Evolutionary conservation across 2,113 vertebrate genomes (phyloP), one percentile per base, ranked within the genome.

Genomic region (Neolamprologus kungweensis): DNA sequence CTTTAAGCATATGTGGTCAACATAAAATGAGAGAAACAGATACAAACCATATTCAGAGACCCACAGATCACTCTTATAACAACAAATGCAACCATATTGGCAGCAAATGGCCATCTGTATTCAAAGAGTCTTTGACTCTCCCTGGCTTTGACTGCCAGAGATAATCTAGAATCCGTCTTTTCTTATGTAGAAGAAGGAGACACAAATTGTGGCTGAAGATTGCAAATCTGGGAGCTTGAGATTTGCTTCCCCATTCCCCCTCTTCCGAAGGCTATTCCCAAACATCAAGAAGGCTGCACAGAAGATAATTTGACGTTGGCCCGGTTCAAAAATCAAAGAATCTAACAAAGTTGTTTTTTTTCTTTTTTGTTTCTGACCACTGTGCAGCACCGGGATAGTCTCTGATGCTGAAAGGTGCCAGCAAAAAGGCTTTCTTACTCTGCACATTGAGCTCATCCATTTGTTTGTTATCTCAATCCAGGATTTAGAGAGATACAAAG

Each of bases 401-500:
- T 82, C 40, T 35, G 83, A 88, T 75, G 55, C 28, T 50, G 54
- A 75, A 78, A 83, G 87, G 88, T 93, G 94, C 94, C 94, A 95
- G 91, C 86, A 82, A 93, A 96, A 94, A 95, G 87, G 93, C 91
- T 94, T 96, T 96, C 95, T 95, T 93, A 91, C 90, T 94, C 91
- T 87, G 75, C 84, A 87, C 87, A 63, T 82, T 89, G 94, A 96
- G 91, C 88, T 95, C 94, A 97, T 96, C 95, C 93, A 92, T 96
- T 97, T 96, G 96, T 97, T 97, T 97, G 96, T 97, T 97, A 97
- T 97, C 96, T 97, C 96, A 96, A 92, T 96, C 96, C 96, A 94
- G 96, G 96, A 97, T 97, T 97, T 97, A 94, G 94, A 90, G 94
- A 96, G 96, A 97, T 97, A 97, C 96, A 97, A 97, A 97, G 96